Evolutionary conservation across 2,113 vertebrate genomes (phyloP).

Genomic region (Patagioenas fasciata): DNA sequence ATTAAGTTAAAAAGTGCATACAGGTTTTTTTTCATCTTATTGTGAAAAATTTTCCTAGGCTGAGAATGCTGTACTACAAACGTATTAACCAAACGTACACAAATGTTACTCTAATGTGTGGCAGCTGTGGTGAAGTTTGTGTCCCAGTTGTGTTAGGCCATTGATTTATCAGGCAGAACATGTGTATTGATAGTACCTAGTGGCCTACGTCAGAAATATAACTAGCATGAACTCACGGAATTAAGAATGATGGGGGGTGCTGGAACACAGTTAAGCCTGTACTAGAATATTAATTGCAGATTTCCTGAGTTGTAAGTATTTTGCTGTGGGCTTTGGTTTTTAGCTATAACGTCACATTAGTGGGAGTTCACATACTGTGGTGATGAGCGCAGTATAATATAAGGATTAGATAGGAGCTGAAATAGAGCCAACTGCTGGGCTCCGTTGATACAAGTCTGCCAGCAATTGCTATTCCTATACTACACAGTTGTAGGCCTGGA

Average conservation of each 20-base stretch:
- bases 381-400: constrained; percentile 40
- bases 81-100: fast-evolving
- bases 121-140: neutral
- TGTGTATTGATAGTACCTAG: neutral
- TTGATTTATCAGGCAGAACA: neutral
- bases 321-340: constrained; percentile 42
- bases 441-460: constrained; percentile 53
- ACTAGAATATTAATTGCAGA: constrained; percentile 44
- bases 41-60: neutral
- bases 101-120: neutral
- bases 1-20: neutral
- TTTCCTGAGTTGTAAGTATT: constrained; percentile 39
- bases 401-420: constrained; percentile 61
- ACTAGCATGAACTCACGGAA: neutral
- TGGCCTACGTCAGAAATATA: neutral
- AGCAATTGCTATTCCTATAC: constrained; percentile 25
- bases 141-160: neutral
- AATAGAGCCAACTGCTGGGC: constrained; percentile 57
- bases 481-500: constrained; percentile 17
- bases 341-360: neutral
- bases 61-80: neutral
- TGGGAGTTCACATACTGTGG: constrained; percentile 39
- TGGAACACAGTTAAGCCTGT: neutral
- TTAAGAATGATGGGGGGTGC: neutral
- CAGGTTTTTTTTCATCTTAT: neutral